Base-by-base conservation (phyloP, 2,888 invertebrate species). In the Acrocyrtus sp. region DNA sequence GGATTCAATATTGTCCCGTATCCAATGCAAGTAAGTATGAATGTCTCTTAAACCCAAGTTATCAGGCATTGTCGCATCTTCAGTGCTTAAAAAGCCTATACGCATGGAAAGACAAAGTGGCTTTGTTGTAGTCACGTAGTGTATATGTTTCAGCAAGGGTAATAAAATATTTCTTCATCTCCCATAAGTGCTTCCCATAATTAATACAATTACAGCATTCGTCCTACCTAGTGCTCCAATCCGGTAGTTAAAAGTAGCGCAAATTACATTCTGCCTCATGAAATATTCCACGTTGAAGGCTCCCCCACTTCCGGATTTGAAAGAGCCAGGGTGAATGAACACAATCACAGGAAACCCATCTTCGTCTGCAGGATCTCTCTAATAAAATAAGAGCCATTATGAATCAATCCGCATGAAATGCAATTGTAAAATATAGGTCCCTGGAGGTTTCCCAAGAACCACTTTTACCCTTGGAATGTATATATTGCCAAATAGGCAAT, bases 161-260 rank as follows among this genome's bases (percentile, higher is more conserved):
- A 27, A 54, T 8, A 29, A 12, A 27, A 27, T 27, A 56, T 34
- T 17, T 53, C 26, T 50, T 50, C 10, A 50, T 24, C 10, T n/a
- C 26, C n/a, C 29, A 48, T 29, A 27, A 60, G 19, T 10, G 17
- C 8, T 51, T 51, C 10, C 4, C 10, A 34, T 6, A 34, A 56
- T 24, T 34, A 56, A 45, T 22, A 3, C 10, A 8, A 12, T 60
- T 45, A 6, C 39, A n/a, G n/a, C n/a, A n/a, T n/a, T n/a, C n/a
- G n/a, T 51, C 24, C 10, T 74, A 76, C 74, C 74, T n/a, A 76
- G 41, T n/a, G 74, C 70, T 29, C 74, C 74, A 10, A 76, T 43
- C 53, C 76, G 47, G 45, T 62, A 76, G 54, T 76, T 76, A 19
- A 76, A 54, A 0, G 74, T 74, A 1, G 51, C 63, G 12, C 58